Evolutionary conservation across 2,113 vertebrate species (phyloP).

Genomic region (Brachionichthys hirsutus): DNA sequence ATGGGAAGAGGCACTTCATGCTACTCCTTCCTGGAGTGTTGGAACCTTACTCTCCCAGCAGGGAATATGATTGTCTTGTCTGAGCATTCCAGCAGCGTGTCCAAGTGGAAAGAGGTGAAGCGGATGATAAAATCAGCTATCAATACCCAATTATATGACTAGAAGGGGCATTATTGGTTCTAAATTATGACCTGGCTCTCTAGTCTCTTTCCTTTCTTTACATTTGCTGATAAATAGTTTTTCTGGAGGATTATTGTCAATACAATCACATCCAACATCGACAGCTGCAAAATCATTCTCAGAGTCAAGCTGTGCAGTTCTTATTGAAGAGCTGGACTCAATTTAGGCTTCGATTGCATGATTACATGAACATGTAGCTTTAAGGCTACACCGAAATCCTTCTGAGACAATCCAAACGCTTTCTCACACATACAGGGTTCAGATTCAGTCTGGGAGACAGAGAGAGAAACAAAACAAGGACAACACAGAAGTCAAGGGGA

Average conservation of each 20-base stretch:
- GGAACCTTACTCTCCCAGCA: conserved; percentile 64
- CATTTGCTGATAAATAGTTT: conserved; percentile 58
- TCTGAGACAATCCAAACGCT: no score
- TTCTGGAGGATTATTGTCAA: conserved; percentile 56
- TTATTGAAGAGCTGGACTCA: conserved; percentile 45
- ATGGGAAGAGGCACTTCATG: conserved; percentile 39
- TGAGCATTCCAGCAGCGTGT: conserved; percentile 67
- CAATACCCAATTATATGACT: conserved; percentile 76
- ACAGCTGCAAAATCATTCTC: conserved; percentile 37
- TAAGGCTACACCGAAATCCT: not conserved
- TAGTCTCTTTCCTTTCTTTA: conserved; percentile 35
- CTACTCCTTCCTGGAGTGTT: conserved; percentile 44
- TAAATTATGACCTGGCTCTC: conserved; percentile 40
- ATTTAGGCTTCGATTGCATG: conserved; percentile 37
- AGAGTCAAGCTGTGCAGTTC: conserved; percentile 62
- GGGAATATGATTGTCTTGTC: conserved; percentile 75
- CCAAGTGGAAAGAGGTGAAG: conserved; percentile 73
- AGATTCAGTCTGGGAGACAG: no score
- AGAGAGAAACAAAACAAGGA: no score
- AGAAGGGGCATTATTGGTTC: conserved; percentile 44
- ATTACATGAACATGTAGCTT: conserved; percentile 43
- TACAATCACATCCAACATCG: conserved; percentile 54
- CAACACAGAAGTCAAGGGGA: not conserved
- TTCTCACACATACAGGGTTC: no score
- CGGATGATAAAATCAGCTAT: conserved; percentile 73